phyloP scores from a whole-genome alignment of 2,888 invertebrate genomes.

The Plemyria rubiginata region DNA sequence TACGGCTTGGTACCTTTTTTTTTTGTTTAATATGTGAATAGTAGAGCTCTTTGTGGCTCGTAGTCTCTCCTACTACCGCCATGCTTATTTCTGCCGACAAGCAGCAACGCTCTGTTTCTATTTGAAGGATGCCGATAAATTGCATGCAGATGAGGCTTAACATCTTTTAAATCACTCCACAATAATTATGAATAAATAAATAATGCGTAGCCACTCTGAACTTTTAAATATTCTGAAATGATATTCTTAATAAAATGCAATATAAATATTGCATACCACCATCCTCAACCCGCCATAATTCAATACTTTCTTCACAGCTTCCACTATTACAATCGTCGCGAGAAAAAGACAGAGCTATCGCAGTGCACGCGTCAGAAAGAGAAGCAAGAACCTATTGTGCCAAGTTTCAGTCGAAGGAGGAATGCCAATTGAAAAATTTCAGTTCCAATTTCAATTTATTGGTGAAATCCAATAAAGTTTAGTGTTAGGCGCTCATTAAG shows the following conservation, averaged over 20 bases:
- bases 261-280: constrained; percentile 42
- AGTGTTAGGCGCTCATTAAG: not conserved
- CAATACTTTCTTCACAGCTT: constrained; percentile 74
- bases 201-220: too few relatives aligned
- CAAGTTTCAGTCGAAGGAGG: constrained; percentile 61
- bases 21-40: too few relatives aligned
- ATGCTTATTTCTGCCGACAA: too few relatives aligned
- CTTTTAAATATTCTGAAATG: not conserved
- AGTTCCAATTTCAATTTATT: constrained; percentile 55
- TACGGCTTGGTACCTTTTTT: too few relatives aligned
- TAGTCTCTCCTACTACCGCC: too few relatives aligned
- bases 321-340: constrained; percentile 75
- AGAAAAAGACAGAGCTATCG: constrained; percentile 52
- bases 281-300: constrained; percentile 63
- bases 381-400: constrained; percentile 56
- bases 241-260: not conserved
- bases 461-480: constrained; percentile 20
- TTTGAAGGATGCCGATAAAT: too few relatives aligned
- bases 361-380: constrained; percentile 37
- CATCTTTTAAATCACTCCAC: too few relatives aligned
- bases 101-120: too few relatives aligned
- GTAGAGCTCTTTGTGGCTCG: too few relatives aligned
- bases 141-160: too few relatives aligned
- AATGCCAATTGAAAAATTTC: constrained; percentile 62
- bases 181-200: too few relatives aligned